Evolutionary conservation across 2,113 vertebrate species (phyloP), one percentile per base, ranked within the genome.

Genomic region (Tetrax tetrax): DNA sequence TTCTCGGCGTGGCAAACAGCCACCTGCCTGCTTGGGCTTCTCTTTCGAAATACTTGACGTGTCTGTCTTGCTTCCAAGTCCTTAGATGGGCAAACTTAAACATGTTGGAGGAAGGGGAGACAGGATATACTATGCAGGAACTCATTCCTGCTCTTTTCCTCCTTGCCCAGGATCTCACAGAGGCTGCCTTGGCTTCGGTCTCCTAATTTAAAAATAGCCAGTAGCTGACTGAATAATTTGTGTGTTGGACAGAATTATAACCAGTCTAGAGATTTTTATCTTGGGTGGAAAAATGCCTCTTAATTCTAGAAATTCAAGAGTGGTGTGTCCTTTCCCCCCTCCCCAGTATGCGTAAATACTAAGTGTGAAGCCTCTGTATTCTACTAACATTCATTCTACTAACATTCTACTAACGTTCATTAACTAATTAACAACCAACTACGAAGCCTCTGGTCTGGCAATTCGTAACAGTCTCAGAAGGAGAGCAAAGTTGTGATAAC

Each of bases 201-300:
- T 90, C 74, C 0, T 0, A 2, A 3, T 21, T 18, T 10, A 16
- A 13, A 71, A 31, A 20, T 12, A 0, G 31, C 41, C 60, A 16
- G 17, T 10, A 33, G 70, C 83, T 60, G 56, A 10, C 54, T 11
- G 25, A 35, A 17, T 6, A 6, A 31, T 57, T 38, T 59, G 51
- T 11, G 2, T 20, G 16, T 75, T 64, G 61, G 37, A 53, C 14
- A 7, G 70, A 33, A 29, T 79, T 71, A 37, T 15, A 76, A 50
- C 53, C 54, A 69, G 50, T 33, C 35, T 9, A 21, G 35, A 83
- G 68, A 29, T 10, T 64, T 66, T 18, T 76, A 20, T 65, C 64
- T 38, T 37, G 37, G 24, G 31, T 86, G 47, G 16, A 74, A 74
- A 93, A 78, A 35, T 24, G 28, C 47, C 76, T 70, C 48, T 9